Conservation (phyloP, 2,113 vertebrate genomes). For the Quiscalus mexicanus region DNA sequence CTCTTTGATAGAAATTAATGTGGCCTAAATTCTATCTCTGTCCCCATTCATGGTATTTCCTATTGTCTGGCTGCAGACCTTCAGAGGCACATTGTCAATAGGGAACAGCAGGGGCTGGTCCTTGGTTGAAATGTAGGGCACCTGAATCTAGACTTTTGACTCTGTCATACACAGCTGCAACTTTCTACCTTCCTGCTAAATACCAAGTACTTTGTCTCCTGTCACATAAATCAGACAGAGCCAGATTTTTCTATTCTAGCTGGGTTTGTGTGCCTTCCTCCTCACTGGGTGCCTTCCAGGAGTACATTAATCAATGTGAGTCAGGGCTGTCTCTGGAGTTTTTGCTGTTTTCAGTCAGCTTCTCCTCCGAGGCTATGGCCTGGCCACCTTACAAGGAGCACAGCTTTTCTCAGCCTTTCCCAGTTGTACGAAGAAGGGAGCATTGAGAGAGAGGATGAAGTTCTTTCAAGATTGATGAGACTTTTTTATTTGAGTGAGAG, state of each 20-base stretch:
- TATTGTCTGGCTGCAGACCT: constrained; percentile 36
- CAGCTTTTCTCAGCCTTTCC: background rate
- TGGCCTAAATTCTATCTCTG: constrained; percentile 50
- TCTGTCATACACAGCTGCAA: constrained; percentile 21
- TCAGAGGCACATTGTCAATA: background rate
- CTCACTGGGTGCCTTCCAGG: constrained; percentile 50
- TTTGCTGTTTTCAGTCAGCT: constrained; percentile 38
- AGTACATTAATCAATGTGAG: constrained; percentile 51
- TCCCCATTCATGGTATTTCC: background rate
- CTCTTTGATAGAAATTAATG: constrained; percentile 21
- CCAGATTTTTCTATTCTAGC: constrained; percentile 53
- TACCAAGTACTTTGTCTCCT: constrained; percentile 53
- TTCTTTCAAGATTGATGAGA: background rate
- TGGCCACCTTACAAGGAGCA: background rate
- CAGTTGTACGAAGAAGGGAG: background rate
- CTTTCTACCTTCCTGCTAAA: constrained; percentile 52
- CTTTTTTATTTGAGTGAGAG: background rate
- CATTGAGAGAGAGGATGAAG: background rate
- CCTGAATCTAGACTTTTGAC: constrained; percentile 19
- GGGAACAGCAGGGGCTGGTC: background rate
- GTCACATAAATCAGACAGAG: constrained; percentile 48
- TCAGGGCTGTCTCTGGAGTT: background rate
- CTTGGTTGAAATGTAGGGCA: constrained; percentile 56
- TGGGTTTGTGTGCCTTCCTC: constrained; percentile 55
- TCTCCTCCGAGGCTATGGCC: background rate